Evolutionary conservation across 1,140 invertebrate genomes (phyloP), one percentile per base, ranked within the genome.

Genomic region (Metopolophium dirhodum): DNA sequence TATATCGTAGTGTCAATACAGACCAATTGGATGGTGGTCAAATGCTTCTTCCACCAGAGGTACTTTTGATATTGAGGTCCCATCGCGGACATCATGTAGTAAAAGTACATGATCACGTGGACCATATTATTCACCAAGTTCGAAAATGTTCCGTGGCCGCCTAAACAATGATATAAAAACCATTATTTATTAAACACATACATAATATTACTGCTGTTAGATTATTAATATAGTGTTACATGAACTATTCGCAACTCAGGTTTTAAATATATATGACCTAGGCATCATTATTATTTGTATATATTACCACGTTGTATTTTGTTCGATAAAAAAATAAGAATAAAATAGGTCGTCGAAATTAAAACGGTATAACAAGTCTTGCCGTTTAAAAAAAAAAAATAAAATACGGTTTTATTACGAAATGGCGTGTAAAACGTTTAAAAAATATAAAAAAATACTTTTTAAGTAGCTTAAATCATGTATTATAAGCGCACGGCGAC

Each of bases 1-100:
- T 61, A 49, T 54, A 22, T 22, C 94, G 30, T 77, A 1, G 18
- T 7, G 7, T 30, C 30, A 83, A 61, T 85, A 54, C 45, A 22
- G 96, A 99, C 98, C 96, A 99, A 96, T 96, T 99, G 98, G 89
- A 99, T 96, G 47, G 97, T 97, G 2, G 98, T 99, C 92, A 99
- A 96, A 95, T 99, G 97, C 95, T 98, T 98, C 95, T 99, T 99
- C 98, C 98, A 99, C 98, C 98, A 99, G 30, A 99, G 95, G 94
- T 98, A 99, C 95, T 98, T 98, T 95, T 98, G 97, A 95, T 98
- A 98, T 94, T 98, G 96, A 8, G 98, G 98, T 54, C 98, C 98
- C 97, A 99, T 97, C 8, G 98, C 98, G 1, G 98, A 96, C 94
- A 99, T 96, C 96, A 98, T 97, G 95, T 99, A 99, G 95, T 99